These are phyloP conservation scores for Perccottus glenii DNA, from an alignment of 2,113 vertebrate genomes.

Conservation along the genomic window DNA sequence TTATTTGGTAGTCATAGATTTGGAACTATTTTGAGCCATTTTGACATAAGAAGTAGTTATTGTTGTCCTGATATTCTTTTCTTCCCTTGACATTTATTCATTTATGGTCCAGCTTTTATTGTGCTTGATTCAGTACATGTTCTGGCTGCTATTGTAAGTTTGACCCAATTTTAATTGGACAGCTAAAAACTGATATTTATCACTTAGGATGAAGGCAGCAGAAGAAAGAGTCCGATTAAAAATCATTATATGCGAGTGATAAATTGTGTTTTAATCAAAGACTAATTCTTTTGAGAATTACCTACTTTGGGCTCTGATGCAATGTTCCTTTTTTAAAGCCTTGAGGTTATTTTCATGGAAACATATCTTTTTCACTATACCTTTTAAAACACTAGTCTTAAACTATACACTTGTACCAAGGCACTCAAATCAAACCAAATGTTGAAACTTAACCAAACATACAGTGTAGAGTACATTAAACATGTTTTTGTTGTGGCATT, in stretches of 20 bases:
- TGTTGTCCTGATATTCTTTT: conserved; percentile 2
- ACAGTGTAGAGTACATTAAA: not conserved
- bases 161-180: not conserved
- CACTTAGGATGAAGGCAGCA: not conserved
- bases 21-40: not conserved
- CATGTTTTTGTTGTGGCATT: conserved; percentile 11
- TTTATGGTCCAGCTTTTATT: conserved; percentile 15
- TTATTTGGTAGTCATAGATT: not conserved
- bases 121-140: not conserved
- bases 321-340: not conserved
- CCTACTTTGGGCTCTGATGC: not conserved
- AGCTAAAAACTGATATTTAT: not conserved
- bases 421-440: not conserved
- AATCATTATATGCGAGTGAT: not conserved
- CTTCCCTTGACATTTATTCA: conserved; percentile 23
- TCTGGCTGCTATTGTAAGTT: conserved; percentile 1
- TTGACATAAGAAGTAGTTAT: not conserved
- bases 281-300: not conserved
- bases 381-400: not conserved
- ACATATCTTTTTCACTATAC: not conserved
- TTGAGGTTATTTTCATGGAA: not conserved
- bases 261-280: not conserved
- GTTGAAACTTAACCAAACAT: not conserved
- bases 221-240: not conserved
- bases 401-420: not conserved